Conservation (phyloP, 2,113 vertebrate genomes). For the Cephalopholis sonnerati region DNA sequence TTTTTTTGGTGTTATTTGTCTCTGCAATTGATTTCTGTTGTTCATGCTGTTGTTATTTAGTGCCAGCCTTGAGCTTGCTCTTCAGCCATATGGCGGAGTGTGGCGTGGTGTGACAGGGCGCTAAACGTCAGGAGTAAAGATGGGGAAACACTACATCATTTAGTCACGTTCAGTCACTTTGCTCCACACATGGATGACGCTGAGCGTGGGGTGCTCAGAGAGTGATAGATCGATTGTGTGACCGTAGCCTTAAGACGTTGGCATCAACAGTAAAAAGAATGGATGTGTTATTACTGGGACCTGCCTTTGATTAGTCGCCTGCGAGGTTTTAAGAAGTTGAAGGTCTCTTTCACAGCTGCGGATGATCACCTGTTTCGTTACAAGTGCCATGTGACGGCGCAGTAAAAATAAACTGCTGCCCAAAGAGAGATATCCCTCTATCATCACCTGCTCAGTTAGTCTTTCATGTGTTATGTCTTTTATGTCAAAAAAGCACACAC, state of each 20-base stretch:
- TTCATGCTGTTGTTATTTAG: slow-evolving; percentile 72
- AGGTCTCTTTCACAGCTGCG: slow-evolving; percentile 36
- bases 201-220: slow-evolving; percentile 1
- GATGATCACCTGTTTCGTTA: slow-evolving; percentile 44
- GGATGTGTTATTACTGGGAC: neutral
- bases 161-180: slow-evolving; percentile 38
- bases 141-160: slow-evolving; percentile 45
- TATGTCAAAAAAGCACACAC: slow-evolving; percentile 17
- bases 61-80: slow-evolving; percentile 56
- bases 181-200: slow-evolving; percentile 9
- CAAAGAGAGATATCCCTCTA: slow-evolving; percentile 36
- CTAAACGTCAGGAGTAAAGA: slow-evolving; percentile 51
- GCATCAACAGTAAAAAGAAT: slow-evolving; percentile 34
- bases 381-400: slow-evolving; percentile 31
- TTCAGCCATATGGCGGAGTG: slow-evolving; percentile 21
- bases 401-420: slow-evolving; percentile 51
- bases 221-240: slow-evolving; percentile 31
- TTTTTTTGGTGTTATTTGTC: slow-evolving; percentile 54
- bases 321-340: slow-evolving; percentile 39
- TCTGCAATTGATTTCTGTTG: slow-evolving; percentile 62
- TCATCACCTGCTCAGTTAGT: slow-evolving; percentile 47
- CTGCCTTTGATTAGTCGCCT: slow-evolving; percentile 43
- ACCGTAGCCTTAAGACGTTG: slow-evolving; percentile 35
- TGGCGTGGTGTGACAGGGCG: slow-evolving; percentile 43
- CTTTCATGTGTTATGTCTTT: slow-evolving; percentile 43